Conservation (phyloP, 2,797 vertebrate species). For the Melanotaenia boesemani region DNA sequence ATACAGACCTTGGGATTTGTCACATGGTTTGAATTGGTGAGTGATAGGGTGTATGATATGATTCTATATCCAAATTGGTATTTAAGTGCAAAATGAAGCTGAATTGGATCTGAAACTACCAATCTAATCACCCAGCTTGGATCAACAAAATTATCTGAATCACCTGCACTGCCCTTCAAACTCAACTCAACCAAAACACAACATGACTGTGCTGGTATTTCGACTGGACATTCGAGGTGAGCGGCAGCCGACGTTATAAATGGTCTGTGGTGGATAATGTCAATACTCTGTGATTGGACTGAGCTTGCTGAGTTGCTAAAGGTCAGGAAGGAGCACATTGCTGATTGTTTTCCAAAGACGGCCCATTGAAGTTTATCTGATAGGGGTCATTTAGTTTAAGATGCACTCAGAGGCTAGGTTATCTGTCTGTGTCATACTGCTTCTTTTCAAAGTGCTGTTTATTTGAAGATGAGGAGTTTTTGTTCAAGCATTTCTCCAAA, state of each 20-base stretch:
- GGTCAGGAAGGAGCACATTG: slow-evolving; percentile 77
- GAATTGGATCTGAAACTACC: slow-evolving; percentile 18
- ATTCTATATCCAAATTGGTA: not conserved
- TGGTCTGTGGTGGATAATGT: slow-evolving; percentile 77
- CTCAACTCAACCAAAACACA: slow-evolving; percentile 68
- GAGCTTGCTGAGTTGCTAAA: slow-evolving; percentile 78
- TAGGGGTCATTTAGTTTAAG: slow-evolving; percentile 78
- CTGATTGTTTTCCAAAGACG: slow-evolving; percentile 83
- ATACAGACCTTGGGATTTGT: slow-evolving; percentile 18
- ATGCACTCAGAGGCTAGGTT: slow-evolving; percentile 62
- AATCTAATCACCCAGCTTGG: slow-evolving; percentile 33
- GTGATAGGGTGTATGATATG: not conserved
- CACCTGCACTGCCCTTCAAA: slow-evolving; percentile 20
- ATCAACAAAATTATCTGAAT: slow-evolving; percentile 35
- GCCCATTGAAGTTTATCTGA: slow-evolving; percentile 78
- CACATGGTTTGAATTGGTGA: slow-evolving; percentile 7
- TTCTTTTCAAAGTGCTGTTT: slow-evolving; percentile 39
- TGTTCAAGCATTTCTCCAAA: not conserved
- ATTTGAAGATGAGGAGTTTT: slow-evolving; percentile 31
- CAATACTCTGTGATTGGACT: slow-evolving; percentile 82
- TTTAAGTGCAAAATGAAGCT: slow-evolving; percentile 14
- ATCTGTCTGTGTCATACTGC: slow-evolving; percentile 73
- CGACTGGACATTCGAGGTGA: slow-evolving; percentile 68
- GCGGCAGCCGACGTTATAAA: slow-evolving; percentile 72
- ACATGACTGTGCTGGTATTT: slow-evolving; percentile 79